Base-by-base conservation (phyloP, 2,113 vertebrate genomes). In the Apodemus speciosus region DNA sequence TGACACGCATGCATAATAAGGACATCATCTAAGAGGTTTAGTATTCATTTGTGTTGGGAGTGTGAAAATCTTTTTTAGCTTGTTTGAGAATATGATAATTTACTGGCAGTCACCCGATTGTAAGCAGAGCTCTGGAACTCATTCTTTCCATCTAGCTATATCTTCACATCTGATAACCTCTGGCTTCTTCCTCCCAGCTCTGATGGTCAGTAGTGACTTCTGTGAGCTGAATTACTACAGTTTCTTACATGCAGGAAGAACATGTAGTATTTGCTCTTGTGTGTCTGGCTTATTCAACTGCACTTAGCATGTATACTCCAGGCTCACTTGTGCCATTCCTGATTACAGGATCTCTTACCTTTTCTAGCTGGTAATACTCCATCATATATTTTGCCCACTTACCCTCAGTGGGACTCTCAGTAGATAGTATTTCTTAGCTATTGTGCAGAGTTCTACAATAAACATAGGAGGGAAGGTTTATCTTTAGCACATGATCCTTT, bases 401-500 rank as follows among this genome's bases (percentile, higher is more conserved):
- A 32, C 10, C 18, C 6, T 51, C 56, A 64, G 58, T 35, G 46
- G 71, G 21, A 25, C 62, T 62, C 69, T 49, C n/a, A 15, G 40
- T 38, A 3, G 40, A 20, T 38, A n/a, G 10, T 23, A 9, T 40
- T 43, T 62, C 40, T 73, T 53, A 35, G 43, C 11, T 53, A n/a
- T 13, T 38, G n/a, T 27, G 23, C 25, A 49, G 20, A 46, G 21
- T 49, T 13, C 51, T 56, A 9, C 6, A 25, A 13, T 75, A 23
- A 51, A n/a, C 8, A 16, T 2, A 5, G 11, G 23, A 53, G 5
- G 18, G 25, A 20, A 21, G 13, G 30, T 5, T 5, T 2, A 1
- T 43, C 8, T n/a, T 49, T 18, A 30, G 13, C 16, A 2, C 23
- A 27, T 30, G 16, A n/a, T n/a, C 38, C 20, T 69, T 27, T 72